phyloP scores from a whole-genome alignment of 2,797 vertebrate genomes.

The Melanotaenia trifasciata region DNA sequence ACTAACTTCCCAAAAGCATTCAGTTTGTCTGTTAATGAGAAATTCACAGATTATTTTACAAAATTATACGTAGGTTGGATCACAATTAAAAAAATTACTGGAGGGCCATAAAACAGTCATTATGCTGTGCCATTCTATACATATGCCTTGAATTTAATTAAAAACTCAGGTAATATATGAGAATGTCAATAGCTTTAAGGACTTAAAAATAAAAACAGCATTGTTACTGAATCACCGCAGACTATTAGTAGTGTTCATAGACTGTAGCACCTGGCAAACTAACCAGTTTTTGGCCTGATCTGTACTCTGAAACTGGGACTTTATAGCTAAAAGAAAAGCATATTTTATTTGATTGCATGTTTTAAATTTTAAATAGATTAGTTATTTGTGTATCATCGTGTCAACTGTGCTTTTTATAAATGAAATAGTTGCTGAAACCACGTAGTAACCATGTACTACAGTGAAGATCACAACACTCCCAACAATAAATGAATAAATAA shows the following conservation, averaged over 20 bases:
- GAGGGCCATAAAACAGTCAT: not conserved
- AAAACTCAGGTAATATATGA: not conserved
- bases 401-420: not conserved
- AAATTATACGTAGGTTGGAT: not conserved
- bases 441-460: no score
- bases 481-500: no score
- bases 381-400: not conserved
- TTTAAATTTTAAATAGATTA: no score
- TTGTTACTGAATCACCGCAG: not conserved
- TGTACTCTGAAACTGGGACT: no score
- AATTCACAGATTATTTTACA: not conserved
- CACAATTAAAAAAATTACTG: not conserved
- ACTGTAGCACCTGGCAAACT: no score
- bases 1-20: conserved; percentile 55
- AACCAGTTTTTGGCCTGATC: no score
- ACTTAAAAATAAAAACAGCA: not conserved
- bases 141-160: not conserved
- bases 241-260: not conserved
- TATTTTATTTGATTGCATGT: no score
- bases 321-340: no score
- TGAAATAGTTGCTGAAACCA: not conserved
- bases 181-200: not conserved
- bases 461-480: no score
- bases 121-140: not conserved
- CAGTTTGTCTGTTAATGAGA: conserved; percentile 15